Evolutionary conservation across 2,888 invertebrate species (phyloP).

Genomic region (Cryptocephalus primarius): DNA sequence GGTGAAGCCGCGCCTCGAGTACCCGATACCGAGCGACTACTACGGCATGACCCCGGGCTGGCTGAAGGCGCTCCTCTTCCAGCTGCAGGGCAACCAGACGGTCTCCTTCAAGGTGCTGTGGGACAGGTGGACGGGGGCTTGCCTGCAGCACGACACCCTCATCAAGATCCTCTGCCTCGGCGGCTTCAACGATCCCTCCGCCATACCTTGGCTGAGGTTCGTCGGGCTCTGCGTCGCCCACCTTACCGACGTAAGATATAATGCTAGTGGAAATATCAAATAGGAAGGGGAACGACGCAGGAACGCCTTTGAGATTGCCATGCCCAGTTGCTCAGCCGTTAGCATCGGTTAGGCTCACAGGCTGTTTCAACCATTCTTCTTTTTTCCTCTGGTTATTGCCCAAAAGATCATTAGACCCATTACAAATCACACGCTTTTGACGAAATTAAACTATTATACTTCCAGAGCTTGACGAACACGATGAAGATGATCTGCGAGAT

Average conservation of each 20-base stretch:
- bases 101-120: conserved; percentile 35
- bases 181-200: conserved; percentile 49
- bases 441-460: not conserved
- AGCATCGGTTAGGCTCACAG: no score
- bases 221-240: conserved; percentile 62
- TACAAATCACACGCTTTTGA: not conserved
- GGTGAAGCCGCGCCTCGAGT: conserved; percentile 66
- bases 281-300: not conserved
- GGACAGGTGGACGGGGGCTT: conserved; percentile 54
- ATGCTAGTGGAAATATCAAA: not conserved
- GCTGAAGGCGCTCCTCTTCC: conserved; percentile 62
- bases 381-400: no score
- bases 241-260: conserved; percentile 46
- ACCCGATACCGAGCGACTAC: conserved; percentile 55
- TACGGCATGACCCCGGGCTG: conserved; percentile 72
- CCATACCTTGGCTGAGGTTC: conserved; percentile 62
- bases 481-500: conserved; percentile 74
- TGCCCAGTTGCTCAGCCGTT: not conserved
- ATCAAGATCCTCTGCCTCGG: conserved; percentile 60
- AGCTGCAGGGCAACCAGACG: conserved; percentile 45
- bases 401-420: not conserved
- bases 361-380: not conserved
- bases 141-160: conserved; percentile 51
- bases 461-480: conserved; percentile 60
- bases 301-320: no score